phyloP scores from a whole-genome alignment of 2,113 vertebrate species.

The Pogonocichla stellata region DNA sequence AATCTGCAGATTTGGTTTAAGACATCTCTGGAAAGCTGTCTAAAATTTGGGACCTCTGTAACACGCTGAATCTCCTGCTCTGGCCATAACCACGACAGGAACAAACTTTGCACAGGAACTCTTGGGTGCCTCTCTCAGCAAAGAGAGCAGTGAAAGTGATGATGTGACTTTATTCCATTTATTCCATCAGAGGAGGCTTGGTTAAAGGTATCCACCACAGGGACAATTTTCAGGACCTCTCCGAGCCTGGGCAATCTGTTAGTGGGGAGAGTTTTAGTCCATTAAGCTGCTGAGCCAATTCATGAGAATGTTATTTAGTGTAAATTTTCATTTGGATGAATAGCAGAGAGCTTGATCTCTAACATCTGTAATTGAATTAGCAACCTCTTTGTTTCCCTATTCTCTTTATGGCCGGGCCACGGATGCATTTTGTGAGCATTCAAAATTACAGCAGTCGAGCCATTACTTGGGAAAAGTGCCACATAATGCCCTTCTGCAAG shows the following conservation, averaged over 20 bases:
- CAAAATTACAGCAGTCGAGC: not conserved
- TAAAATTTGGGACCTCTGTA: not conserved
- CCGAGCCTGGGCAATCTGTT: not conserved
- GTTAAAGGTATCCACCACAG: not conserved
- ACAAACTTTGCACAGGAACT: not conserved
- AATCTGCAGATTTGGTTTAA: not conserved
- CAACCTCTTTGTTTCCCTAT: slow-evolving; percentile 44
- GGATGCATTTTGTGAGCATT: not conserved
- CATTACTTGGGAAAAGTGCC: slow-evolving; percentile 29
- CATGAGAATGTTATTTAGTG: slow-evolving; percentile 30
- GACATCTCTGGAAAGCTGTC: not conserved
- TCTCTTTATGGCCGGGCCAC: slow-evolving; percentile 13
- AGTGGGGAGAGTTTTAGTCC: not conserved
- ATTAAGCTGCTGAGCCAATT: slow-evolving; percentile 38
- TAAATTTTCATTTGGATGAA: slow-evolving; percentile 43
- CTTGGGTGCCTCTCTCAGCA: not conserved
- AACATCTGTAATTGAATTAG: slow-evolving; percentile 39
- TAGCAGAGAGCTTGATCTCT: slow-evolving; percentile 41
- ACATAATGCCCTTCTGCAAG: slow-evolving; percentile 37
- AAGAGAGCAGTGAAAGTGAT: fast-evolving
- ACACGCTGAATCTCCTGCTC: not conserved
- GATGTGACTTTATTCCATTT: not conserved
- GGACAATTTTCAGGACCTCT: not conserved
- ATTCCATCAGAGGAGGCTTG: not conserved
- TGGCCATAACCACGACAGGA: not conserved